Evolutionary conservation across 2,797 vertebrate genomes (phyloP), one percentile per base, ranked within the genome.

Genomic region (Brotula barbata): DNA sequence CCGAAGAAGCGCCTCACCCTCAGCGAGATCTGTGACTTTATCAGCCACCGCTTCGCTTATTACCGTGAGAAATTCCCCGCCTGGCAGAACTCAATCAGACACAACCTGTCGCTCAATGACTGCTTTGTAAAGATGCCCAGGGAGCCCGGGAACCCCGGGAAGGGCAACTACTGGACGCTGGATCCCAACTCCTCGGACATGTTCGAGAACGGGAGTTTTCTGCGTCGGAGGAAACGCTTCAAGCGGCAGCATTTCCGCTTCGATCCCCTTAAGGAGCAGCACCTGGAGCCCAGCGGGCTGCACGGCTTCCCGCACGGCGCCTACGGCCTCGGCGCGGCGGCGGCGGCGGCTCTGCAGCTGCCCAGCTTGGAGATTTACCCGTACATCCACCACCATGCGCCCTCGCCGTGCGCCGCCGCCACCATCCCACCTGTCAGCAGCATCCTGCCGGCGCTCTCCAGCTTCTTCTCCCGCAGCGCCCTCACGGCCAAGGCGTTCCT

Each of bases 181-280:
- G 94, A 95, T 58, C 95, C 94, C 3, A 94, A 93, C 76, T 94
- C 94, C 16, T 93, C 88, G 60, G 94, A 93, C 80, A 96, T 96
- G 95, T 96, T 96, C 60, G 94, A 92, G 83, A 92, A 94, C 72
- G 94, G 94, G 56, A 95, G 95, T 73, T 95, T 95, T 42, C 90
- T 96, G 58, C 90, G 95, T 43, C 85, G 95, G 51, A 89, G 94
- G 73, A 94, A 93, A 85, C 89, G 94, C 43, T 96, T 96, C 88
- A 96, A 94, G 84, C 90, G 94, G 57, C 92, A 91, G 57, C 90
- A 89, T 41, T 87, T 82, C 28, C 78, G 79, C 31, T 85, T 89
- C 14, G 90, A 85, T 3, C 40, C 83, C n/a, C 84, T 88, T 1
- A 92, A 89, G 71, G 90, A 91, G 80, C 90, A 87, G 77, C 75